phyloP scores from a whole-genome alignment of 2,888 invertebrate genomes.

The Syrista parreyssii region DNA sequence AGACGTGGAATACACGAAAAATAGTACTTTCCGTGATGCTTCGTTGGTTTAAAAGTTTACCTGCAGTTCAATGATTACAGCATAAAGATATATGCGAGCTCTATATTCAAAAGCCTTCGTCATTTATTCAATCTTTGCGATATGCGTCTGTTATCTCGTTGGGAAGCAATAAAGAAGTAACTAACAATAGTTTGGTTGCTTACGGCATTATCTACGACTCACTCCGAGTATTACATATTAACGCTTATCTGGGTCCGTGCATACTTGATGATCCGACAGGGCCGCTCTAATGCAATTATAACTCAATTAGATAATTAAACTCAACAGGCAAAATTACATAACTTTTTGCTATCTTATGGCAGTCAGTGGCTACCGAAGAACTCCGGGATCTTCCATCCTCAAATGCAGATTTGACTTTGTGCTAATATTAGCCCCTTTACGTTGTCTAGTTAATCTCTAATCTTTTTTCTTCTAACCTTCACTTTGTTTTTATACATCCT shows the following conservation, averaged over 20 bases:
- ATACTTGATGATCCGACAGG: background rate
- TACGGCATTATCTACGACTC: background rate
- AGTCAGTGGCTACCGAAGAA: background rate
- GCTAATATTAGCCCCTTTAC: background rate
- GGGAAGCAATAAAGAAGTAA: conserved; percentile 35
- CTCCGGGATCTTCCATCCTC: background rate
- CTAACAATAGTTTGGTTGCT: conserved; percentile 30
- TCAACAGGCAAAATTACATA: conserved; percentile 33
- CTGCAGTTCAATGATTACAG: background rate
- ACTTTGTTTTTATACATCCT: background rate
- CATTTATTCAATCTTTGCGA: conserved; percentile 31
- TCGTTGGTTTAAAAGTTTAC: background rate
- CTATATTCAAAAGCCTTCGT: conserved; percentile 24
- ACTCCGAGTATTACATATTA: background rate
- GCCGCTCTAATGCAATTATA: conserved; percentile 34
- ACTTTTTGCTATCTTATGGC: conserved; percentile 13
- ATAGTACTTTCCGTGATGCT: background rate
- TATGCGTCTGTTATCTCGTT: conserved; percentile 40
- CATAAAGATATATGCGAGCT: conserved; percentile 10
- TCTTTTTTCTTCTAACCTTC: background rate
- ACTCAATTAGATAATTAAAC: conserved; percentile 41
- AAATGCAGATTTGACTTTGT: background rate
- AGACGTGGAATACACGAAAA: background rate
- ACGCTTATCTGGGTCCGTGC: background rate
- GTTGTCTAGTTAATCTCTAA: background rate